Conservation (phyloP, 2,888 invertebrate species). For the Clanis bilineata region DNA sequence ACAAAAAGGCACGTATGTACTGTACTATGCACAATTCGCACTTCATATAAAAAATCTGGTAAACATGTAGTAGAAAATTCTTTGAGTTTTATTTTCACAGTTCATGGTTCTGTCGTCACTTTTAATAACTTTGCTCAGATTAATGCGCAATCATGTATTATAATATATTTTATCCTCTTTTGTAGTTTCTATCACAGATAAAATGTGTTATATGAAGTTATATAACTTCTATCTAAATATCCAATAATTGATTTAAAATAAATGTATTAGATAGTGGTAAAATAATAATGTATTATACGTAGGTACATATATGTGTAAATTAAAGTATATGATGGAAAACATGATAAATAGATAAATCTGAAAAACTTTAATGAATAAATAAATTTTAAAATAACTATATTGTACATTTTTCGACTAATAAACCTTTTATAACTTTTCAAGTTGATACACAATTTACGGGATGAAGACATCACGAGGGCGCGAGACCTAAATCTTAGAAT, state of each 20-base stretch:
- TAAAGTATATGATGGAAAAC: too few species aligned
- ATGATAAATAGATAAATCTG: too few species aligned
- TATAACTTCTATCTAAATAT: too few species aligned
- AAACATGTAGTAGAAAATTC: background rate
- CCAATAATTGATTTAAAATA: background rate
- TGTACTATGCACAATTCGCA: background rate
- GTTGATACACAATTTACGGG: too few species aligned
- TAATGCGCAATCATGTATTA: background rate
- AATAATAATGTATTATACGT: background rate
- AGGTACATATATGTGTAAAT: background rate
- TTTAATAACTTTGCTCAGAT: background rate
- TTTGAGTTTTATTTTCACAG: background rate
- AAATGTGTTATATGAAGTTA: too few species aligned
- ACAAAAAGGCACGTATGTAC: background rate
- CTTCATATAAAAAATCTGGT: background rate
- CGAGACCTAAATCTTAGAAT: too few species aligned
- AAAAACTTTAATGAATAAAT: too few species aligned
- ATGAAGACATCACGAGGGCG: too few species aligned
- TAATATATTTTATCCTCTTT: background rate
- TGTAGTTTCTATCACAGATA: slow-evolving; percentile 1
- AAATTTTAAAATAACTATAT: too few species aligned
- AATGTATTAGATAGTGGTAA: background rate
- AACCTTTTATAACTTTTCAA: too few species aligned
- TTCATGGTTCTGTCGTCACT: background rate
- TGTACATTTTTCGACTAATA: too few species aligned